Percentiles rank a stretch among this genome's conserved stretches.
phyloP scores from a whole-genome alignment of 2,888 invertebrate genomes.

The Boloria selene region DNA sequence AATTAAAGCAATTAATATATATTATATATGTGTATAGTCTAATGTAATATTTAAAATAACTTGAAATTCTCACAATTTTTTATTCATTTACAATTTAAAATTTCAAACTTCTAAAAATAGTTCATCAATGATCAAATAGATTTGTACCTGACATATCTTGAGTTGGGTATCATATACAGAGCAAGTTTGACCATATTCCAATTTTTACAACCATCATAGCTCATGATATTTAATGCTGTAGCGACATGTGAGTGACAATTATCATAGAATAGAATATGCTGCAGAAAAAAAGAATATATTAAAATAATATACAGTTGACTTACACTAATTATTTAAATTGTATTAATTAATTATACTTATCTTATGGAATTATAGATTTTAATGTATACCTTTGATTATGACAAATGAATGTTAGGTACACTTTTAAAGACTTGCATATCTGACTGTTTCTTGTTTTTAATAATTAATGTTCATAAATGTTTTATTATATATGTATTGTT shows the following conservation, averaged over 20 bases:
- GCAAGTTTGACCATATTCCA: conserved; percentile 98
- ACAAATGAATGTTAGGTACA: too few relatives aligned
- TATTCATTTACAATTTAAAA: conserved; percentile 1
- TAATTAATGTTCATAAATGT: too few relatives aligned
- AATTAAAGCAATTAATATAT: conserved; percentile 13
- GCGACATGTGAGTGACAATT: conserved; percentile 99
- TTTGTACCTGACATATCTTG: conserved; percentile 89
- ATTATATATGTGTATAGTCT: neutral
- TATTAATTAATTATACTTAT: too few relatives aligned
- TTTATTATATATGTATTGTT: too few relatives aligned
- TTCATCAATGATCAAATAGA: neutral
- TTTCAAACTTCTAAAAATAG: neutral
- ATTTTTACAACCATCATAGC: conserved; percentile 87
- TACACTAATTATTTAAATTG: too few relatives aligned
- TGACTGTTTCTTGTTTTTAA: too few relatives aligned
- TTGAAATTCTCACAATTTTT: neutral
- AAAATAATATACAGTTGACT: too few relatives aligned
- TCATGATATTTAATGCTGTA: conserved; percentile 94
- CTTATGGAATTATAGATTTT: too few relatives aligned
- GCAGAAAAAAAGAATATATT: conserved; percentile 34
- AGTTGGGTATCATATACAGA: conserved; percentile 86
- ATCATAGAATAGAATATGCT: conserved; percentile 98
- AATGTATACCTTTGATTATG: too few relatives aligned
- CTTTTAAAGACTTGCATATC: too few relatives aligned
- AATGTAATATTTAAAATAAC: neutral